Evolutionary conservation across 2,797 vertebrate genomes (phyloP).

Genomic region (Microctenopoma lineatum): DNA sequence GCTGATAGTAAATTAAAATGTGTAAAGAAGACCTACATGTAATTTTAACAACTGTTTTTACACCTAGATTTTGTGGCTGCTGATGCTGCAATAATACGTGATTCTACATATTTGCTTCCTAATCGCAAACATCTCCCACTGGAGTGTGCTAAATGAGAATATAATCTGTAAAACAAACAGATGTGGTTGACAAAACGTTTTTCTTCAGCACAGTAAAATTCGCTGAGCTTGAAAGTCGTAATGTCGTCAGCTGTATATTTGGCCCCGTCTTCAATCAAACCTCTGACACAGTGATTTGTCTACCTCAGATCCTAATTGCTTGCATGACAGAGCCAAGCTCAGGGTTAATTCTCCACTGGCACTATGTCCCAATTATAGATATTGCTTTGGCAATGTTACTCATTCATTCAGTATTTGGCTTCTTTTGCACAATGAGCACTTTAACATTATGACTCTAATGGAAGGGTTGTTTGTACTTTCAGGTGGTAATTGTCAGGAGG

Average conservation of each 20-base stretch:
- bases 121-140: conserved; percentile 89
- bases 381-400: conserved; percentile 67
- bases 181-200: conserved; percentile 67
- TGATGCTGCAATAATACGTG: conserved; percentile 85
- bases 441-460: conserved; percentile 32
- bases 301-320: conserved; percentile 88
- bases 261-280: conserved; percentile 80
- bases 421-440: conserved; percentile 45
- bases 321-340: conserved; percentile 78
- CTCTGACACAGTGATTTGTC: conserved; percentile 82
- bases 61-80: conserved; percentile 79
- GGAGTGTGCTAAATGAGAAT: conserved; percentile 81
- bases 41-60: conserved; percentile 71
- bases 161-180: conserved; percentile 77
- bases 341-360: conserved; percentile 75
- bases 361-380: conserved; percentile 77
- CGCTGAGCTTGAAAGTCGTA: conserved; percentile 72
- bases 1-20: conserved; percentile 4
- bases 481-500: conserved; percentile 1
- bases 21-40: background rate
- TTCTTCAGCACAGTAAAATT: conserved; percentile 64
- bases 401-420: conserved; percentile 56
- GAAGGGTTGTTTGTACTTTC: conserved; percentile 5
- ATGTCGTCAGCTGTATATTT: conserved; percentile 74
- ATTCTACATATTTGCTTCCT: conserved; percentile 85